Conservation (phyloP, 2,113 vertebrate species). For the Struthidea cinerea region DNA sequence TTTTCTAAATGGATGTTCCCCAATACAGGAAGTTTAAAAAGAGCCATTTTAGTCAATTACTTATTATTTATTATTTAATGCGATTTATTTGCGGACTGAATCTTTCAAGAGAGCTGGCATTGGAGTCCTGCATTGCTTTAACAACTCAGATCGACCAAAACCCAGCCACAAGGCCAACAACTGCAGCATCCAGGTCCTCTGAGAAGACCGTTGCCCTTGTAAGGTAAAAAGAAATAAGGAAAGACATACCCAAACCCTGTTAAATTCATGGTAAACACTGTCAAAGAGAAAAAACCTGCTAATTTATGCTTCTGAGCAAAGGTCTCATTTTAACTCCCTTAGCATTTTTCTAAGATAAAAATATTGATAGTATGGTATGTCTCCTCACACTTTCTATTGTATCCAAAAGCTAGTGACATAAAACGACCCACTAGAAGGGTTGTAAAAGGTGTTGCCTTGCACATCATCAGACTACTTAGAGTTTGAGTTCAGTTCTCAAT, state of each 20-base stretch:
- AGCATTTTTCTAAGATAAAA: not conserved
- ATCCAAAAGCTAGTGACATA: not conserved
- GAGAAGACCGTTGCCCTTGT: not conserved
- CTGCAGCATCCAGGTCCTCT: not conserved
- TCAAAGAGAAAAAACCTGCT: not conserved
- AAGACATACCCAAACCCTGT: not conserved
- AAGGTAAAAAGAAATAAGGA: not conserved
- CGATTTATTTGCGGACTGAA: not conserved
- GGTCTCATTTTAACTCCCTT: not conserved
- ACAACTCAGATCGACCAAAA: not conserved
- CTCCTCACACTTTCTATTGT: not conserved
- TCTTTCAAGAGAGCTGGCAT: not conserved
- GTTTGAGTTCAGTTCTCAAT: not conserved
- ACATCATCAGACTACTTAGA: not conserved
- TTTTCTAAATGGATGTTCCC: slow-evolving; percentile 51
- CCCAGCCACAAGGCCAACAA: not conserved
- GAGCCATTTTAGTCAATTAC: not conserved
- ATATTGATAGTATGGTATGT: not conserved
- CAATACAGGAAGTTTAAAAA: slow-evolving; percentile 32
- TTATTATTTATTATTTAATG: not conserved
- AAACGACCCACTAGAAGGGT: not conserved
- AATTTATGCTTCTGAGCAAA: not conserved
- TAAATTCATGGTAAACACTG: not conserved
- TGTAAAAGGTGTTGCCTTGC: not conserved
- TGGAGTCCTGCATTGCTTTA: not conserved